A percentile compares a stretch with the other conserved stretches of the same genome.
Evolutionary conservation across 2,113 vertebrate genomes (phyloP).

Genomic region (Cichladusa arquata): DNA sequence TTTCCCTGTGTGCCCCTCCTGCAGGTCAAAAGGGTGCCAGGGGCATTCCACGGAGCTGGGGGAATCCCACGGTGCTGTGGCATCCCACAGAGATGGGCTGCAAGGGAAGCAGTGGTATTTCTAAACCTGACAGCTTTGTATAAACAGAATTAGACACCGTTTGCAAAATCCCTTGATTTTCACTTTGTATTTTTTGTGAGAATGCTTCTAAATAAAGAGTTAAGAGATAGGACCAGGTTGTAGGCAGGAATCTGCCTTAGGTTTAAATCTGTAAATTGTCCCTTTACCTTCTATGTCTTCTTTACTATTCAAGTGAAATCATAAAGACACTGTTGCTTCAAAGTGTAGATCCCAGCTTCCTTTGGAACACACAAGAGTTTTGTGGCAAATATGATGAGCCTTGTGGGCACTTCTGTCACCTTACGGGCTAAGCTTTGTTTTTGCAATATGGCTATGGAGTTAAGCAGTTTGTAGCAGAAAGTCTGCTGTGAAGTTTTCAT

Average conservation of each 20-base stretch:
- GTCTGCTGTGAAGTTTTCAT: not conserved
- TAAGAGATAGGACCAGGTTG: not conserved
- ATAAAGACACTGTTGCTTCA: not conserved
- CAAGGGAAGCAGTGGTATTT: not conserved
- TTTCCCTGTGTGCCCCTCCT: rapidly evolving
- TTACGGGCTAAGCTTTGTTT: not conserved
- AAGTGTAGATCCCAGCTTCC: not conserved
- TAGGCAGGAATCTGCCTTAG: not conserved
- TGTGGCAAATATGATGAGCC: not conserved
- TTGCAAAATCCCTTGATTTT: not conserved
- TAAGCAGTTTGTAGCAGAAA: not conserved
- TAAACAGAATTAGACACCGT: not conserved
- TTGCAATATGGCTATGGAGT: not conserved
- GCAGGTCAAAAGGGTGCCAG: not conserved
- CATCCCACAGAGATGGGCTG: not conserved
- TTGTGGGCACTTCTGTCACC: not conserved
- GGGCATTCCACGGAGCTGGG: not conserved
- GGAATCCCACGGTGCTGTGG: not conserved
- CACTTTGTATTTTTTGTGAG: not conserved
- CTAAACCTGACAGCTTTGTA: not conserved
- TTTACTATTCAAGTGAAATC: not conserved
- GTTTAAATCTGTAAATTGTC: not conserved
- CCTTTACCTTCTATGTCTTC: not conserved
- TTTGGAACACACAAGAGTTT: not conserved
- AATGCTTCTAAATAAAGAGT: not conserved